These are phyloP conservation scores for Boloria euphrosyne DNA, from an alignment of 2,888 invertebrate species.

Conservation along the genomic window DNA sequence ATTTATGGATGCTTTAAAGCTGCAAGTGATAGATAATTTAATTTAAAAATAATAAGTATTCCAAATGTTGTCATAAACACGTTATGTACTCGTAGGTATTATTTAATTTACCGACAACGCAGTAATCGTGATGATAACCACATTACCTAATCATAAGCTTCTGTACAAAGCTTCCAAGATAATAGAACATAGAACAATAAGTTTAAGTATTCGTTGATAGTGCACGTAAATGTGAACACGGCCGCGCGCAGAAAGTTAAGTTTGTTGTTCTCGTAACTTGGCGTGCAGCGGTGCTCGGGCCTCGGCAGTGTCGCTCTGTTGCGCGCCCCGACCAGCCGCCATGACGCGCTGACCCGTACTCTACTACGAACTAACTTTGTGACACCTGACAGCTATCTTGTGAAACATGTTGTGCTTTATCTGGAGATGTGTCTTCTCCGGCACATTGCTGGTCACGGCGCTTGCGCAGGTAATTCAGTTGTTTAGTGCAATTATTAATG, in stretches of 20 bases:
- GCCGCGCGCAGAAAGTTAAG: slow-evolving; percentile 74
- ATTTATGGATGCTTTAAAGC: too few relatives aligned
- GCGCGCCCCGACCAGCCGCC: slow-evolving; percentile 67
- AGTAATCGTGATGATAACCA: slow-evolving; percentile 10
- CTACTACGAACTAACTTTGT: slow-evolving; percentile 11
- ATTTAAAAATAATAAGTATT: too few relatives aligned
- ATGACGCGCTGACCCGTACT: slow-evolving; percentile 61
- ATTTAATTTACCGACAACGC: background rate
- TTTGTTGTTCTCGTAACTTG: slow-evolving; percentile 62
- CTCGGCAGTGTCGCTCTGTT: slow-evolving; percentile 69
- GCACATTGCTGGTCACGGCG: slow-evolving; percentile 57
- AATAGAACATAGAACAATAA: slow-evolving; percentile 12
- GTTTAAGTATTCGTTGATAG: slow-evolving; percentile 18
- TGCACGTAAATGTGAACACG: slow-evolving; percentile 57
- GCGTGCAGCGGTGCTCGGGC: slow-evolving; percentile 39
- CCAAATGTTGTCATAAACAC: background rate
- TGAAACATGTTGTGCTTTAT: slow-evolving; percentile 62
- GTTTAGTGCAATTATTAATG: slow-evolving; percentile 28
- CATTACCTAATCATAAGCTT: slow-evolving; percentile 8
- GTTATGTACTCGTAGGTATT: background rate
- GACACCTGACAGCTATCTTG: slow-evolving; percentile 42
- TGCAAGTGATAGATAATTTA: too few relatives aligned
- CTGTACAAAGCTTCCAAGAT: slow-evolving; percentile 15
- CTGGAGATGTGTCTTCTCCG: slow-evolving; percentile 57
- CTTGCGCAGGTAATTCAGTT: slow-evolving; percentile 62